Evolutionary conservation across 2,797 vertebrate genomes (phyloP).

Genomic region (Tapera naevia): DNA sequence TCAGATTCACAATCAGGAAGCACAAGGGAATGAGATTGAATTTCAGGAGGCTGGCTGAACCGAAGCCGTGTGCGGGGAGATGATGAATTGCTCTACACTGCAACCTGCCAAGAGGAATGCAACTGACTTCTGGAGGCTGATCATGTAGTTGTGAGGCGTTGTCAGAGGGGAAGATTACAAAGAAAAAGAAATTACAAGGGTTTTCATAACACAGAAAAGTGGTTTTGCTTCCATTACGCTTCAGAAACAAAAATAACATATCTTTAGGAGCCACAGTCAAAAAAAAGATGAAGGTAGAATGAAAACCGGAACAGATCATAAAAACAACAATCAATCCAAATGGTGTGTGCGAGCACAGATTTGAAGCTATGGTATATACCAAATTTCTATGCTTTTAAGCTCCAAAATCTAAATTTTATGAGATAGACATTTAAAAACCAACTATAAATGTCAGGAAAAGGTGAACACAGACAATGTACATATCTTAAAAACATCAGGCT

Average conservation of each 20-base stretch:
- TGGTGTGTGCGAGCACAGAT: not conserved
- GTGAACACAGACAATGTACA: rapidly evolving
- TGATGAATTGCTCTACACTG: not conserved
- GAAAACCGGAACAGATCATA: not conserved
- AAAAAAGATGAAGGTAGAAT: not conserved
- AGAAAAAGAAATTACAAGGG: not conserved
- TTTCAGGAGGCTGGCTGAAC: not conserved
- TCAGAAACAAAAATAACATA: not conserved
- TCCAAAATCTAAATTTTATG: rapidly evolving
- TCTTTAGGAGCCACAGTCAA: not conserved
- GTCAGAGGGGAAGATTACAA: not conserved
- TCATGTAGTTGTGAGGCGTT: not conserved
- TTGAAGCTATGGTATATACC: not conserved
- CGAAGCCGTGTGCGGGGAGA: not conserved
- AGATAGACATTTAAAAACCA: not conserved
- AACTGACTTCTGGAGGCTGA: not conserved
- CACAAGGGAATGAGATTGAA: not conserved
- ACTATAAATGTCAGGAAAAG: not conserved
- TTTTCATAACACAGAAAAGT: not conserved
- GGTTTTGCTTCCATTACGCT: not conserved
- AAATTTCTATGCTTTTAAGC: not conserved
- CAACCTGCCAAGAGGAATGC: not conserved
- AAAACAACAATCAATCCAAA: not conserved
- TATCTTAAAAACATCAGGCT: no score
- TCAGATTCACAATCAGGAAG: not conserved